Conservation (phyloP, 2,888 invertebrate species). For the Theretra japonica region DNA sequence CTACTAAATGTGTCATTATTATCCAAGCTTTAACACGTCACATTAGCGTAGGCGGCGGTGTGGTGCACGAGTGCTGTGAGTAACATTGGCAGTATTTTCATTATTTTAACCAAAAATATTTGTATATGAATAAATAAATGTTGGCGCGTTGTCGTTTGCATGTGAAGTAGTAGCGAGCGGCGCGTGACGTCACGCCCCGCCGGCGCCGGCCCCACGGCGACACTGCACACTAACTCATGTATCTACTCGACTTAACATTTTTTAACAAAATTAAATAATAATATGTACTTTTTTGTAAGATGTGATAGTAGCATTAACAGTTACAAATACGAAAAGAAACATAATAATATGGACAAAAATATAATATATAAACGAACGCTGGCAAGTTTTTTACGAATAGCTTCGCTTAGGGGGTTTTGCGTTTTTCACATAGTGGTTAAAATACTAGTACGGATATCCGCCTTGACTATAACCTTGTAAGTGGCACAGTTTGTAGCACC, state of each 20-base stretch:
- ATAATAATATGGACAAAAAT: slow-evolving; percentile 49
- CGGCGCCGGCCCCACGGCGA: neutral
- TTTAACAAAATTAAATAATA: slow-evolving; percentile 42
- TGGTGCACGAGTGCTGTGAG: no score
- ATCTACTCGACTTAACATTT: slow-evolving; percentile 43
- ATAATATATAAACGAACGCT: slow-evolving; percentile 50
- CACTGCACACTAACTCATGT: slow-evolving; percentile 29
- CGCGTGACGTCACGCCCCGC: neutral
- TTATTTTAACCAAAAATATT: no score
- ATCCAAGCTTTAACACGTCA: no score
- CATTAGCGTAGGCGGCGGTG: no score
- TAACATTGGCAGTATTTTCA: no score
- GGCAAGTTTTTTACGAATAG: slow-evolving; percentile 51
- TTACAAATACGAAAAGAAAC: slow-evolving; percentile 22
- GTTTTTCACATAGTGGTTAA: slow-evolving; percentile 32
- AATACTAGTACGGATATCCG: slow-evolving; percentile 22
- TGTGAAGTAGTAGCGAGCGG: no score
- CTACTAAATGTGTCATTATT: no score
- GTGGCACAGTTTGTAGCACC: slow-evolving; percentile 19
- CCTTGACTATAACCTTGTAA: slow-evolving; percentile 21
- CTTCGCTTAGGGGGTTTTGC: slow-evolving; percentile 54
- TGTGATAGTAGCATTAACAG: slow-evolving; percentile 71
- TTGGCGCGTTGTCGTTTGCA: no score
- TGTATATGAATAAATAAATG: no score
- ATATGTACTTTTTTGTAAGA: slow-evolving; percentile 56